These are phyloP conservation scores for Nymphicus hollandicus DNA, from an alignment of 2,113 vertebrate species.

Conservation along the genomic window DNA sequence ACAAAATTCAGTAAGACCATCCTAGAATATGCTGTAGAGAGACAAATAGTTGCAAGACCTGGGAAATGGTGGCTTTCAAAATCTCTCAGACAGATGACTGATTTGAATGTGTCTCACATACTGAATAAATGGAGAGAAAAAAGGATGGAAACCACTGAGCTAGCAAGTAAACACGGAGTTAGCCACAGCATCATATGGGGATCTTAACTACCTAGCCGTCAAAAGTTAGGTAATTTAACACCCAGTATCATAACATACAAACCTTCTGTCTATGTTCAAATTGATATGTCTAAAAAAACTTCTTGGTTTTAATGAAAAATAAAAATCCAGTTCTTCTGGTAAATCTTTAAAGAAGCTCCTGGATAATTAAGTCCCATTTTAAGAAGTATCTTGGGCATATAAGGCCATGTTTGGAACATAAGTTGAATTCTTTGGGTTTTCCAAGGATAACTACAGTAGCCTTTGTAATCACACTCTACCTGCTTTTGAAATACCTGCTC, in stretches of 20 bases:
- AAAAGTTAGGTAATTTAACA: not conserved
- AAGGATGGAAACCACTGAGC: not conserved
- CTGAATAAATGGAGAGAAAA: not conserved
- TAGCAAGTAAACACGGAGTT: not conserved
- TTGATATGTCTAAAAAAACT: not conserved
- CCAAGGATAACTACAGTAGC: not conserved
- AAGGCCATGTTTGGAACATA: not conserved
- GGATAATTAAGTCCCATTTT: not conserved
- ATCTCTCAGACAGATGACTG: not conserved
- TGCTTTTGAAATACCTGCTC: not conserved
- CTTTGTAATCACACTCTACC: not conserved
- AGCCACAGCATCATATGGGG: not conserved
- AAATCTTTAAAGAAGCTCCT: not conserved
- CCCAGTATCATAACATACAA: not conserved
- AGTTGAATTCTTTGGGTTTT: not conserved
- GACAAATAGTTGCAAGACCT: not conserved
- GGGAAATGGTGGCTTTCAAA: not conserved
- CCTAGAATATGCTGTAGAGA: not conserved
- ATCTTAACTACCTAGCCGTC: not conserved
- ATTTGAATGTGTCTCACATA: not conserved
- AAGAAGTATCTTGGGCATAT: not conserved
- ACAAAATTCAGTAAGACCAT: not conserved
- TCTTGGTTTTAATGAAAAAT: not conserved
- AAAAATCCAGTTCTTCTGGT: not conserved
- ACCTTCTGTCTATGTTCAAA: not conserved